These are phyloP conservation scores for Magallana ariakensis DNA, from an alignment of 1,140 invertebrate genomes.

Conservation along the genomic window DNA sequence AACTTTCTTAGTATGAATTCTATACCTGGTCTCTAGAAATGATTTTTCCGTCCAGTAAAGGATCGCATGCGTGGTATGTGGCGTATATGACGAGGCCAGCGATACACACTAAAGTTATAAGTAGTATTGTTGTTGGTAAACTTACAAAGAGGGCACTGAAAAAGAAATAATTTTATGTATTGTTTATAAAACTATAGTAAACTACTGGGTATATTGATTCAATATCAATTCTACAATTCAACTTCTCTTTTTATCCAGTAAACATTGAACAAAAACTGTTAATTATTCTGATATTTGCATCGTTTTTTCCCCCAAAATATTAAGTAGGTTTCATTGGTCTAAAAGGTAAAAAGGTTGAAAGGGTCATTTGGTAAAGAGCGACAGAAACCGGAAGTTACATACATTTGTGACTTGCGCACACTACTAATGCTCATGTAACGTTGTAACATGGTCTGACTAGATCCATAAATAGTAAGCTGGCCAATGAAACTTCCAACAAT, in stretches of 20 bases:
- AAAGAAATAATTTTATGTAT: neutral
- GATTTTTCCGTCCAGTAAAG: constrained; percentile 67
- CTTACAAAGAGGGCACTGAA: constrained; percentile 86
- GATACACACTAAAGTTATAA: constrained; percentile 86
- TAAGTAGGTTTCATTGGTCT: too few species aligned
- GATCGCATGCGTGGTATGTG: constrained; percentile 75
- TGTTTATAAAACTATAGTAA: too few species aligned
- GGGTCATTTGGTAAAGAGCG: neutral
- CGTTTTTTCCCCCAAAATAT: neutral
- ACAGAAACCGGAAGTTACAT: constrained; percentile 45
- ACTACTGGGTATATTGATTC: too few species aligned
- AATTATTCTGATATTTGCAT: neutral
- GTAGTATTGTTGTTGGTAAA: constrained; percentile 83
- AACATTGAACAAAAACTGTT: too few species aligned
- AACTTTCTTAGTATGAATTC: too few species aligned
- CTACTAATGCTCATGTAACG: constrained; percentile 70
- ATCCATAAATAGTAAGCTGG: constrained; percentile 68
- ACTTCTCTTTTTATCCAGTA: too few species aligned
- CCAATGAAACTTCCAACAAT: constrained; percentile 70
- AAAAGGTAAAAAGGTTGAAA: too few species aligned
- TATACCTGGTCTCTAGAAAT: constrained; percentile 80
- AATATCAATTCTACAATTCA: too few species aligned
- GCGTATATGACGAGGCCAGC: constrained; percentile 86
- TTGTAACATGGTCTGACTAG: constrained; percentile 71
- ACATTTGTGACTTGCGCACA: constrained; percentile 68